Evolutionary conservation across 2,113 vertebrate species (phyloP).

Genomic region (Grallaria varia): DNA sequence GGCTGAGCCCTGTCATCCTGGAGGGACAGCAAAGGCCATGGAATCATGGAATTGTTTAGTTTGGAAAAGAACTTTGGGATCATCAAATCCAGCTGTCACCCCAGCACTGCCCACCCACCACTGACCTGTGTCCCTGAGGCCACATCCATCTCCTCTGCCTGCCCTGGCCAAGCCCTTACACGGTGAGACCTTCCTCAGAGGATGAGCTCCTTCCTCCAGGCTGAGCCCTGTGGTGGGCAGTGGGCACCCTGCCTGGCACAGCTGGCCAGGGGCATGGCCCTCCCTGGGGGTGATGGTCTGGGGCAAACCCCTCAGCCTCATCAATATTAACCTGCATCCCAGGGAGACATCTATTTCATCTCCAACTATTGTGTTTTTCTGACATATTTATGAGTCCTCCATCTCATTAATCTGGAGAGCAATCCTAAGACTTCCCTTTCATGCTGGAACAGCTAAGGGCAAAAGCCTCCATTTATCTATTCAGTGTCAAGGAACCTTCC

Average conservation of each 20-base stretch:
- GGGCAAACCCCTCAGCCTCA: background rate
- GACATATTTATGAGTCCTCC: slow-evolving; percentile 65
- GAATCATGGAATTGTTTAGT: too few relatives aligned
- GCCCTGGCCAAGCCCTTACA: background rate
- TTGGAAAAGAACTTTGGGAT: background rate
- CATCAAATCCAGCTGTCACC: background rate
- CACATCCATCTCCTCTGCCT: background rate
- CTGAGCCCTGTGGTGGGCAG: background rate
- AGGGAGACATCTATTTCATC: slow-evolving; percentile 40
- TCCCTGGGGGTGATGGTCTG: background rate
- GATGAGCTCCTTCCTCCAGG: background rate
- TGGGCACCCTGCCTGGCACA: background rate
- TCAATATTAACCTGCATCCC: background rate
- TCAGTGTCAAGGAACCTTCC: slow-evolving; percentile 37
- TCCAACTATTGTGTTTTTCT: slow-evolving; percentile 55
- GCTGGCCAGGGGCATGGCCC: background rate
- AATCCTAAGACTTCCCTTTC: slow-evolving; percentile 62
- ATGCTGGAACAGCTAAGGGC: slow-evolving; percentile 63
- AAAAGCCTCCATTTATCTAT: slow-evolving; percentile 63
- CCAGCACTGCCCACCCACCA: background rate
- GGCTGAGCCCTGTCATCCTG: background rate
- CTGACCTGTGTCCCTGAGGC: background rate
- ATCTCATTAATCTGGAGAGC: slow-evolving; percentile 63
- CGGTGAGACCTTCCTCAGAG: background rate
- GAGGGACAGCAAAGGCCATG: background rate